Base-by-base conservation (phyloP, 2,113 vertebrate species). In the Gila orcuttii region DNA sequence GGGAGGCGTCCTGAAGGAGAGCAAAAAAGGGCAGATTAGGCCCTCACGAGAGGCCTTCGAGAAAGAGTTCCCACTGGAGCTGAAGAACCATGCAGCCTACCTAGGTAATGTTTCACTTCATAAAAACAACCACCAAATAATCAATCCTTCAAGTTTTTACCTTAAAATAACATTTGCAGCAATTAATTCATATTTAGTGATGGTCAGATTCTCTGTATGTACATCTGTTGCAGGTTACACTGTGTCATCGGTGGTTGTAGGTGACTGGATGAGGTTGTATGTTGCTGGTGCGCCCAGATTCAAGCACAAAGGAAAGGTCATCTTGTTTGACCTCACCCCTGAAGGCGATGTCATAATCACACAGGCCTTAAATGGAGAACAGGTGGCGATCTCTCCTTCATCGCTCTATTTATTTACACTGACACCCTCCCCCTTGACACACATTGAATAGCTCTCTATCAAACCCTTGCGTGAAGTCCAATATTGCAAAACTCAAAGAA, bases 301-400 rank as follows among this genome's bases (percentile, higher is more conserved):
- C 91, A 96, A 96, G 92, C 98, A 99, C 93, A 97, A 97, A 93
- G 98, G 97, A 86, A 99, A 99, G 89, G 96, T 99, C 1, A 94
- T 99, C 76, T 91, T 98, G 81, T 99, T 99, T 92, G 93, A 97
- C 89, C 92, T 99, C 88, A 93, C 88, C n/a, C n/a, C 94, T 17
- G 10, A 86, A 0, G 97, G 96, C 0, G 57, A 93, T 0, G 91
- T 97, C 52, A 89, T 86, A 0, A 95, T 99, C 7, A 92, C 94
- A 4, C 97, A 98, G 91, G 96, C 96, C 1, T 93, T 99, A 8
- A 93, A 94, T 13, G 98, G 98, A 69, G 97, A 99, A 82, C 98
- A 98, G 96, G 97, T 99, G 88, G 33, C 69, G 1, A n/a, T 23
- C n/a, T 71, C 42, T 39, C 6, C 81, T 69, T 64, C 3, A 21